A percentile compares a stretch with the other conserved stretches of the same genome.
phyloP scores from a whole-genome alignment of 2,797 vertebrate species.

The Pangasius krempfi region DNA sequence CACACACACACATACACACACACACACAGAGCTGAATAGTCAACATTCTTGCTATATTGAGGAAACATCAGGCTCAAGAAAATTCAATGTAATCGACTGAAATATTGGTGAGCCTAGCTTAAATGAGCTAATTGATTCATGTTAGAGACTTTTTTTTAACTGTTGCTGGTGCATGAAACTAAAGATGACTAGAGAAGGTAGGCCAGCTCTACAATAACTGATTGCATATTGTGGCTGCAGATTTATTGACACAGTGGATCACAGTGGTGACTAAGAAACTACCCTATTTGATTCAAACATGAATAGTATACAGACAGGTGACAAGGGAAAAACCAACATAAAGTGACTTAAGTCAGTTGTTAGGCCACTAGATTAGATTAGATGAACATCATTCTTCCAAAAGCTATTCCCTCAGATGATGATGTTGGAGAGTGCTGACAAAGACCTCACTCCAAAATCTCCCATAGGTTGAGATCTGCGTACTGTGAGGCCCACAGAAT shows the following conservation, averaged over 20 bases:
- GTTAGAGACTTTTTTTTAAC: background rate
- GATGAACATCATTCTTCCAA: background rate
- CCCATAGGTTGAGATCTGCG: background rate
- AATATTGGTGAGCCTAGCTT: background rate
- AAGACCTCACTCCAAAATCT: background rate
- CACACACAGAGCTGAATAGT: background rate
- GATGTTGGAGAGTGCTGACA: background rate
- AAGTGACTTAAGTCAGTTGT: background rate
- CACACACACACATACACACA: background rate
- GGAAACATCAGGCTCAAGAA: background rate
- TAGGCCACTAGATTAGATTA: background rate
- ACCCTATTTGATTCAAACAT: background rate
- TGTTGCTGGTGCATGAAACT: background rate
- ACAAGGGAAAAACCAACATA: background rate
- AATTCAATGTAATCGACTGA: background rate
- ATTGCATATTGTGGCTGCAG: background rate
- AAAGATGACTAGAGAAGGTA: background rate
- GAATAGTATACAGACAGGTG: background rate
- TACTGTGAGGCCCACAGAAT: background rate
- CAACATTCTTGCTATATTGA: background rate
- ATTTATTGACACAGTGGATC: background rate
- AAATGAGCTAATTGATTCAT: background rate
- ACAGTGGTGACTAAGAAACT: background rate
- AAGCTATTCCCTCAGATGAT: background rate
- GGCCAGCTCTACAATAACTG: background rate